phyloP scores from a whole-genome alignment of 2,113 vertebrate genomes.

The Gymnobelideus leadbeateri region DNA sequence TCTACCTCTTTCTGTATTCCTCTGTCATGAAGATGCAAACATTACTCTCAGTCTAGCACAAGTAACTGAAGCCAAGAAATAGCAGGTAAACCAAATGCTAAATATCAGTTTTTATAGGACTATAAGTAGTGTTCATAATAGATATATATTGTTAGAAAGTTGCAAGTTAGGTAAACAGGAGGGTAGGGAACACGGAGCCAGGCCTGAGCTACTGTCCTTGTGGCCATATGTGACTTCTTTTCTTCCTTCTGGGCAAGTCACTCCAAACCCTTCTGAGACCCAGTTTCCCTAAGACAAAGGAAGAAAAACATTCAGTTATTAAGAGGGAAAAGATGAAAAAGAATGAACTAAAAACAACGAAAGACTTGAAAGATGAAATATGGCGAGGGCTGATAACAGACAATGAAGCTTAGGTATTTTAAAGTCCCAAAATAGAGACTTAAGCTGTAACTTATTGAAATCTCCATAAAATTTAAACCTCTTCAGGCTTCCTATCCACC shows the following conservation, averaged over 20 bases:
- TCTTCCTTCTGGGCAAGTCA: neutral
- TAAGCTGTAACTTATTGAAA: neutral
- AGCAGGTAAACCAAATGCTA: neutral
- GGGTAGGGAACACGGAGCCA: neutral
- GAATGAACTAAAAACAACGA: neutral
- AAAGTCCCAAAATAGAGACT: neutral
- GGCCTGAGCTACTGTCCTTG: neutral
- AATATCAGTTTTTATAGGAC: neutral
- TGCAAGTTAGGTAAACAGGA: neutral
- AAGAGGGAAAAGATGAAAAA: neutral
- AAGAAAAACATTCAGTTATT: neutral
- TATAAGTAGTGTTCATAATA: neutral
- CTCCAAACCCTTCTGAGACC: neutral
- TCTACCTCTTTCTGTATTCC: neutral
- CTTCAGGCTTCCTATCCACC: neutral
- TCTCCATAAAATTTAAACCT: neutral
- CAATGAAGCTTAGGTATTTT: neutral
- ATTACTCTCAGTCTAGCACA: neutral
- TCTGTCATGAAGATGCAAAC: neutral
- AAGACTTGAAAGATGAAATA: neutral
- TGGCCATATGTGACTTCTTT: neutral
- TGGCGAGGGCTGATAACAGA: neutral
- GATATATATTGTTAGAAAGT: neutral
- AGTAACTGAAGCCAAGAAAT: neutral
- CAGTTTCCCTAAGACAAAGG: neutral